Evolutionary conservation across 2,888 invertebrate species (phyloP).

Genomic region (Zaprionus obscuricornis): DNA sequence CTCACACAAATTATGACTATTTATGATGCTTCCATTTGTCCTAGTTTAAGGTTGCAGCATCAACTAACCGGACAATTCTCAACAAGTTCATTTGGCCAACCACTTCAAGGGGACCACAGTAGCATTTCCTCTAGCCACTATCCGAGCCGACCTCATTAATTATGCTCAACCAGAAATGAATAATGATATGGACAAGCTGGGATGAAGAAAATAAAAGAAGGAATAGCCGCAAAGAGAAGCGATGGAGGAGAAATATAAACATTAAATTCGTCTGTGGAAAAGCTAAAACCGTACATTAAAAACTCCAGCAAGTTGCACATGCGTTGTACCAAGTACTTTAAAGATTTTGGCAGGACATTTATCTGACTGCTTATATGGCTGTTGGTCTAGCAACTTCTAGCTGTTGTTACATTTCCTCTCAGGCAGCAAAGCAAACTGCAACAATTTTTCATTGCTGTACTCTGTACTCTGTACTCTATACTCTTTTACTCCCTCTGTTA

Average conservation of each 20-base stretch:
- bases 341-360: slow-evolving; percentile 19
- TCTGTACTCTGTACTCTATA: too few species aligned
- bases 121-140: slow-evolving; percentile 7
- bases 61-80: slow-evolving; percentile 18
- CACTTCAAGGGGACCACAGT: slow-evolving; percentile 42
- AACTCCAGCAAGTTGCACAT: slow-evolving; percentile 22
- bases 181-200: slow-evolving; percentile 31
- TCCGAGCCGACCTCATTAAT: slow-evolving; percentile 47
- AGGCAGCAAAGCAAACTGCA: slow-evolving; percentile 27
- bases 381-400: neutral
- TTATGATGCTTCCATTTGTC: slow-evolving; percentile 11
- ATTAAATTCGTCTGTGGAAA: slow-evolving; percentile 28
- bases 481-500: too few species aligned
- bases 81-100: slow-evolving; percentile 36
- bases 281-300: slow-evolving; percentile 31
- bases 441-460: slow-evolving; percentile 34
- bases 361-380: neutral
- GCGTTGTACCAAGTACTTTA: slow-evolving; percentile 17
- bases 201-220: too few species aligned
- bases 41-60: slow-evolving; percentile 9
- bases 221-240: too few species aligned
- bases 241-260: neutral
- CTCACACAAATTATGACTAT: slow-evolving; percentile 18
- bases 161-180: slow-evolving; percentile 50
- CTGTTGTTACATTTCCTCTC: slow-evolving; percentile 12